A percentile compares a stretch with the other conserved stretches of the same genome.
Conservation (phyloP, 2,888 invertebrate genomes). For the Lasioglossum calceatum region DNA sequence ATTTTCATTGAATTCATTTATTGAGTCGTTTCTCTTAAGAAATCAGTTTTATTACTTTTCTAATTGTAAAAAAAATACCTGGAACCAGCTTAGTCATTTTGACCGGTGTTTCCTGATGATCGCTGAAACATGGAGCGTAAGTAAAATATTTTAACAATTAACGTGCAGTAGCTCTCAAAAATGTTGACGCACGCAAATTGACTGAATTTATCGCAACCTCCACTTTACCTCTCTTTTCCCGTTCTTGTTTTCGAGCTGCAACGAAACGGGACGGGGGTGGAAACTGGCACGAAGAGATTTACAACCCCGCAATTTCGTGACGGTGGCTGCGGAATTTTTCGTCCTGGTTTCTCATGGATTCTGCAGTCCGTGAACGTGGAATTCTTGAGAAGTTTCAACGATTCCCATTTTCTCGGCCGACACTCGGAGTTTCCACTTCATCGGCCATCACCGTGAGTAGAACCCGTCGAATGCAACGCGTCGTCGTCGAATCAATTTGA, state of each 20-base stretch:
- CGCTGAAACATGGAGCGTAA: too few species aligned
- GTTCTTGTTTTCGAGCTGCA: neutral
- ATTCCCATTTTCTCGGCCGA: conserved; percentile 14
- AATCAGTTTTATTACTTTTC: too few species aligned
- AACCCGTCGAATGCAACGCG: neutral
- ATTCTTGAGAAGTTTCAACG: conserved; percentile 32
- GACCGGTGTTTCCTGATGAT: neutral
- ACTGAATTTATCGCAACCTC: too few species aligned
- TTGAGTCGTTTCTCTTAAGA: too few species aligned
- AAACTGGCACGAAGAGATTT: conserved; percentile 13
- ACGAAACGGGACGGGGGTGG: neutral
- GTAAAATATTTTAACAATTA: too few species aligned
- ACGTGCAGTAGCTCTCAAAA: too few species aligned
- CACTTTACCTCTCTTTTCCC: neutral
- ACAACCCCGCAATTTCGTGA: conserved; percentile 3
- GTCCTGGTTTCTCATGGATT: conserved; percentile 15
- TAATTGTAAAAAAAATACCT: too few species aligned
- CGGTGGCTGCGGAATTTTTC: conserved; percentile 17
- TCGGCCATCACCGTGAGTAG: neutral
- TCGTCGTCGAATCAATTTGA: neutral
- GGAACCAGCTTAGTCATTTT: too few species aligned
- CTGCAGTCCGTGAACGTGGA: conserved; percentile 29
- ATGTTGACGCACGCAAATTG: too few species aligned
- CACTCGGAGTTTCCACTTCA: conserved; percentile 8
- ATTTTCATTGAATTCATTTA: too few species aligned